Evolutionary conservation across 2,113 vertebrate species (phyloP), one percentile per base, ranked within the genome.

Genomic region (Podocnemis expansa): DNA sequence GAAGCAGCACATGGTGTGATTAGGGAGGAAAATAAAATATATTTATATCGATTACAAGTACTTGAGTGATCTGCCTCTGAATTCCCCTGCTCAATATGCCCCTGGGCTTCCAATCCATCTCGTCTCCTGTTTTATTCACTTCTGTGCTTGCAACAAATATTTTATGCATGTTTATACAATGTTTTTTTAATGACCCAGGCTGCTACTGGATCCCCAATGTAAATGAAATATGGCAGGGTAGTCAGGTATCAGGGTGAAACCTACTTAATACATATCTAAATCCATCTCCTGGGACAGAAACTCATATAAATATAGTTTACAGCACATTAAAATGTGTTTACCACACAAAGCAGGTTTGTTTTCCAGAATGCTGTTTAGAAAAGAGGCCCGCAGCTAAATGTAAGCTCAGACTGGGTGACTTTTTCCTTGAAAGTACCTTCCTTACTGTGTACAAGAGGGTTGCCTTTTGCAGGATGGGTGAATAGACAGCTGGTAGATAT

Each of bases 181-280:
- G 14, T 47, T 94, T 93, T 80, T 81, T 93, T 93, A 95, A 93
- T 22, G 67, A 87, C 31, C 90, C 54, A 41, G 91, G 55, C 38
- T 88, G 63, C 83, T 88, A 70, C 41, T 58, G 85, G 22, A 22
- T 67, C 84, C 92, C 94, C 91, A 84, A 78, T 90, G 92, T 63
- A 84, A 94, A 27, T 51, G 79, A 90, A 95, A 93, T 75, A 89
- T 3, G 80, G 91, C 84, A 19, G 25, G n/a, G 76, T 19, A 19
- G 58, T 41, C 75, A 56, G 10, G 67, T 75, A n/a, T 34, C 27
- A 4, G 70, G 87, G 70, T 22, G 87, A 89, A 73, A 86, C 34
- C 56, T 31, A 31, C 54, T 89, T 78, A 93, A 52, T 0, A 16
- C 45, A 1, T 31, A 49, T 63, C 55, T 85, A 90, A 94, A 94